Base-by-base conservation (phyloP, 2,113 vertebrate species). In the Lophura nycthemera region DNA sequence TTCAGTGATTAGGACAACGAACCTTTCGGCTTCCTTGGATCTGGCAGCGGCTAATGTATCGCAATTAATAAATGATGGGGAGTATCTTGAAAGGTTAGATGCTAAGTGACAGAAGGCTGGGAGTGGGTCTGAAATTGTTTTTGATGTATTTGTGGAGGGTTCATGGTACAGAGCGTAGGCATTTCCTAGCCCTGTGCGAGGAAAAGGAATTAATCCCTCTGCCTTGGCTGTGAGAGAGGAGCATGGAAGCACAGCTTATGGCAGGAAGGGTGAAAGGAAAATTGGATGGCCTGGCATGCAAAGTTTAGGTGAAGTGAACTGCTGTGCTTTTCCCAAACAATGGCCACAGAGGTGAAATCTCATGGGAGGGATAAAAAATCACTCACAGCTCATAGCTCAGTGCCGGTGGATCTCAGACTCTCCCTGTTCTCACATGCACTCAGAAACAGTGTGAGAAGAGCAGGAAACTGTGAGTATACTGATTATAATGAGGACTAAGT, bases 21-120 rank as follows among this genome's bases (percentile, higher is more conserved):
- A 50, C 47, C 36, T 78, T 86, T 93, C 40, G 2, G 72, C 83
- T 93, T 95, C 90, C 74, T 36, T 89, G 92, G 89, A 96, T 91
- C 82, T 87, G 85, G 78, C 64, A 83, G 56, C 21, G 12, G 60
- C 89, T 77, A 43, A 64, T 29, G 71, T 20, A 52, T 13, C 63
- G 42, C 65, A 69, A 70, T 60, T 56, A 76, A 93, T 77, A 90
- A 93, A 87, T 76, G 89, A 66, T 6, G 47, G 75, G 38, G 43
- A 56, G 59, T 65, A 16, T 52, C 64, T 88, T 16, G 32, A 88
- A 77, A 85, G 52, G 65, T 3, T 25, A 90, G 57, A 34, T 40
- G 72, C 27, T 43, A 67, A 67, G 52, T 43, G 47, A 42, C 67
- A 89, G 3, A 64, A n/a, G 48, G 18, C 27, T 66, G 54, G 22